A percentile compares a stretch with the other conserved stretches of the same genome.
phyloP scores from a whole-genome alignment of 2,888 invertebrate genomes.

The Theodoxus fluviatilis region DNA sequence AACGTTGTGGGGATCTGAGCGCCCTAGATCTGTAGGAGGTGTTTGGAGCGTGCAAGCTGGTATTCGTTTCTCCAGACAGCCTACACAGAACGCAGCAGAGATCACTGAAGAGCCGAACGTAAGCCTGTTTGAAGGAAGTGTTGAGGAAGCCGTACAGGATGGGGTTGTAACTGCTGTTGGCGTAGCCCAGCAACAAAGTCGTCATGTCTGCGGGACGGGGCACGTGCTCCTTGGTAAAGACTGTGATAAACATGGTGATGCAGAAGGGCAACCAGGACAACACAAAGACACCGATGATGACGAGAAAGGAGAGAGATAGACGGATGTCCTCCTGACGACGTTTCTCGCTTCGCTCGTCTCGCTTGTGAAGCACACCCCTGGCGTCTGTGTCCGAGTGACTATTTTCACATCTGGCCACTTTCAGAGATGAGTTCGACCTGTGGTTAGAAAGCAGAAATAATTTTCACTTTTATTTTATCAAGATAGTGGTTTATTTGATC shows the following conservation, averaged over 20 bases:
- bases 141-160: slow-evolving; percentile 56
- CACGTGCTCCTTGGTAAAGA: slow-evolving; percentile 33
- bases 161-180: slow-evolving; percentile 53
- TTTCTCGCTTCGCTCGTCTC: not conserved
- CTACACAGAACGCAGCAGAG: too few relatives aligned
- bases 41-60: too few relatives aligned
- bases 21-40: too few relatives aligned
- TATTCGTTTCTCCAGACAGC: too few relatives aligned
- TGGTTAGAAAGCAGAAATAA: too few relatives aligned
- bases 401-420: too few relatives aligned
- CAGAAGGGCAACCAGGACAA: slow-evolving; percentile 56
- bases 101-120: slow-evolving; percentile 33
- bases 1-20: too few relatives aligned
- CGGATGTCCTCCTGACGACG: slow-evolving; percentile 41
- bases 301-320: slow-evolving; percentile 42
- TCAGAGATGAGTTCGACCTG: too few relatives aligned
- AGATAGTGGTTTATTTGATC: too few relatives aligned
- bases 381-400: not conserved
- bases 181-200: slow-evolving; percentile 51
- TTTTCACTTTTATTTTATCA: too few relatives aligned
- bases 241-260: slow-evolving; percentile 48
- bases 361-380: too few relatives aligned
- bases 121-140: slow-evolving; percentile 44
- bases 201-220: slow-evolving; percentile 40
- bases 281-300: slow-evolving; percentile 49